Percentiles rank a stretch among this genome's conserved stretches.
Conservation (phyloP, 2,888 invertebrate genomes). For the Idaea biselata region DNA sequence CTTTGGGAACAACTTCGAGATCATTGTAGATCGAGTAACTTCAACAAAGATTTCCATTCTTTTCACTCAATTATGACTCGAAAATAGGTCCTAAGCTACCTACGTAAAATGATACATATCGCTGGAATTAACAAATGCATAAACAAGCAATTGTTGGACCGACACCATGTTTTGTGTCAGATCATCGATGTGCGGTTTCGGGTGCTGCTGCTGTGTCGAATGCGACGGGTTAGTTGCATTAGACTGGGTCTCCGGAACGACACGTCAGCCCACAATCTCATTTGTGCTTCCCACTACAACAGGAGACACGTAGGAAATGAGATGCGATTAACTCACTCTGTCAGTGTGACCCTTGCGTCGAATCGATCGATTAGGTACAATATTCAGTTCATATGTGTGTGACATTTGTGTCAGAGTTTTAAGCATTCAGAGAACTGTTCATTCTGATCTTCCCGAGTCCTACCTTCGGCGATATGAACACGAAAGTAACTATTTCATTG, state of each 20-base stretch:
- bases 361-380: neutral
- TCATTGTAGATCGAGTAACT: slow-evolving; percentile 4
- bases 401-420: slow-evolving; percentile 13
- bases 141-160: slow-evolving; percentile 16
- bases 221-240: slow-evolving; percentile 20
- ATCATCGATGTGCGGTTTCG: slow-evolving; percentile 37
- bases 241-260: slow-evolving; percentile 54
- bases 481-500: slow-evolving; percentile 8
- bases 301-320: slow-evolving; percentile 68
- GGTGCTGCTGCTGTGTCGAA: slow-evolving; percentile 45
- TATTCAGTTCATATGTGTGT: neutral
- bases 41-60: neutral
- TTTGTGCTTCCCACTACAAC: slow-evolving; percentile 63
- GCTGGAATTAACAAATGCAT: slow-evolving; percentile 9
- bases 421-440: slow-evolving; percentile 3
- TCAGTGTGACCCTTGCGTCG: slow-evolving; percentile 29
- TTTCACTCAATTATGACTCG: neutral
- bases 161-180: slow-evolving; percentile 23
- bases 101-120: neutral
- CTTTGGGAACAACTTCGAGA: slow-evolving; percentile 17
- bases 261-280: slow-evolving; percentile 66
- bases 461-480: slow-evolving; percentile 16
- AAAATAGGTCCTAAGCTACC: neutral
- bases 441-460: neutral
- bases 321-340: slow-evolving; percentile 64